Evolutionary conservation across 2,113 vertebrate genomes (phyloP).

Genomic region (Nothocercus nigrocapillus): DNA sequence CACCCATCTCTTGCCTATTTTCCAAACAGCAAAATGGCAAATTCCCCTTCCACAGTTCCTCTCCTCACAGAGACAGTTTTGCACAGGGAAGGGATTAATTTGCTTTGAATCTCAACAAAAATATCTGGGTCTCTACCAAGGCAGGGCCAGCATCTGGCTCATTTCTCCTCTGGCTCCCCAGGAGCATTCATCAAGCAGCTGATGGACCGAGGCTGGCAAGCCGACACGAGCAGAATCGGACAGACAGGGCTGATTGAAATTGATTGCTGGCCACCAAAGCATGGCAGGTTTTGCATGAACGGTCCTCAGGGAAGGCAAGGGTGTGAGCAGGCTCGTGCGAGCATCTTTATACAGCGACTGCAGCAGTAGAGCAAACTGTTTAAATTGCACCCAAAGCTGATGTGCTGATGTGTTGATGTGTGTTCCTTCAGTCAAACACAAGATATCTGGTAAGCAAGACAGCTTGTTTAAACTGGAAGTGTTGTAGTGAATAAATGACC

Average conservation of each 20-base stretch:
- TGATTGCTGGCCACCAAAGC: conserved; percentile 18
- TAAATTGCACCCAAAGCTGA: neutral
- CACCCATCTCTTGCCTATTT: neutral
- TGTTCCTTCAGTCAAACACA: neutral
- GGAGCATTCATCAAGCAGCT: neutral
- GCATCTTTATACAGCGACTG: neutral
- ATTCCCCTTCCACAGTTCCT: conserved; percentile 2
- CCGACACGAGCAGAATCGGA: neutral
- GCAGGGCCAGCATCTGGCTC: neutral
- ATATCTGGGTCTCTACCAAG: neutral
- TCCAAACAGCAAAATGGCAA: conserved; percentile 20
- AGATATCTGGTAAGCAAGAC: neutral
- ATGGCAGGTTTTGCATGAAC: neutral
- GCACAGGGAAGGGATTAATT: conserved; percentile 20
- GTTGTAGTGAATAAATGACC: neutral
- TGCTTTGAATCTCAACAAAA: conserved; percentile 17
- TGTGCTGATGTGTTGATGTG: neutral
- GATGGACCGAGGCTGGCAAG: neutral
- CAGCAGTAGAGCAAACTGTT: neutral
- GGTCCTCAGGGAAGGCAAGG: neutral
- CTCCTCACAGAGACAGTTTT: neutral
- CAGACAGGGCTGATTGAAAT: conserved; percentile 3
- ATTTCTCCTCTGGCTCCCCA: conserved; percentile 39
- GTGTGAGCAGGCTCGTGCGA: neutral
- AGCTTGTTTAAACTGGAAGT: neutral